Conservation (phyloP, 2,888 invertebrate species). For the Cancer borealis region DNA sequence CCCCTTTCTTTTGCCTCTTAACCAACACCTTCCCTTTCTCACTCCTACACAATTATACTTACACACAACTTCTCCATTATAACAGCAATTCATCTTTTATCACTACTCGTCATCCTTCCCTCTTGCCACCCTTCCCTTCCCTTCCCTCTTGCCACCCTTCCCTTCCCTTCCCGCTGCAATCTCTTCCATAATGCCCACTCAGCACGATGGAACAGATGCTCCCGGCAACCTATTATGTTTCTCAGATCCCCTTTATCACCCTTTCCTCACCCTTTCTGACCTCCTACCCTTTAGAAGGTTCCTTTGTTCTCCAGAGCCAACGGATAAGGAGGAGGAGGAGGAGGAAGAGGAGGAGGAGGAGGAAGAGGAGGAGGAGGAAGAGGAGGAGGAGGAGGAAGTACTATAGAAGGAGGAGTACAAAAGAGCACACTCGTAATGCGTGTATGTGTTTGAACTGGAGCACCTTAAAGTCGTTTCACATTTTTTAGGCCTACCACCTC, state of each 20-base stretch:
- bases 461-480: too few relatives aligned
- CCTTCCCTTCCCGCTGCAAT: not conserved
- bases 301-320: not conserved
- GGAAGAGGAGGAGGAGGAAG: too few relatives aligned
- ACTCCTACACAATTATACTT: not conserved
- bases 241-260: conserved; percentile 20
- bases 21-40: not conserved
- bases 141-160: not conserved
- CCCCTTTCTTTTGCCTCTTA: not conserved
- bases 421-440: not conserved
- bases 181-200: not conserved
- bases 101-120: not conserved
- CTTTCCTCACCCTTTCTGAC: conserved; percentile 3
- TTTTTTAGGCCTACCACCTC: too few relatives aligned
- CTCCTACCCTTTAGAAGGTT: conserved; percentile 20
- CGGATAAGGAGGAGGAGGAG: not conserved
- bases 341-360: not conserved
- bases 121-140: not conserved
- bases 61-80: not conserved
- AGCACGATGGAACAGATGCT: not conserved
- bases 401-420: not conserved
- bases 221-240: not conserved
- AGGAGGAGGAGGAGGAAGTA: not conserved
- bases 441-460: too few relatives aligned
- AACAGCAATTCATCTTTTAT: conserved; percentile 6